These are phyloP conservation scores for Apodemia duryi DNA, from an alignment of 2,888 invertebrate species.

Conservation along the genomic window DNA sequence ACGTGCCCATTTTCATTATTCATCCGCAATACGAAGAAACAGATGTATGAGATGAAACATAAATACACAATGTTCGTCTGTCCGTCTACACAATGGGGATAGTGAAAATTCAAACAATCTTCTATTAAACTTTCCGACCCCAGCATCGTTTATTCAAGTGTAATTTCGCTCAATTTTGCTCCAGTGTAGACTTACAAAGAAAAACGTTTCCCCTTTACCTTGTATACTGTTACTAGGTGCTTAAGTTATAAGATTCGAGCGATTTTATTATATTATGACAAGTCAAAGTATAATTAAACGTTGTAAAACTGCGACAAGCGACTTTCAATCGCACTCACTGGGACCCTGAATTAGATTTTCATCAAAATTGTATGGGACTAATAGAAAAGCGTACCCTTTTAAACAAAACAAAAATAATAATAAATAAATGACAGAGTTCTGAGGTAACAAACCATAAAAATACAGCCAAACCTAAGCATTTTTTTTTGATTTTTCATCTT, in stretches of 20 bases:
- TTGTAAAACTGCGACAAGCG: too few species aligned
- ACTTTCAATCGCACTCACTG: too few species aligned
- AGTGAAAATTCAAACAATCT: constrained; percentile 26
- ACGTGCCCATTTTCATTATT: neutral
- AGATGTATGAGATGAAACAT: constrained; percentile 21
- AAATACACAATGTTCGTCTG: constrained; percentile 20
- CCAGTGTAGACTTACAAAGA: constrained; percentile 46
- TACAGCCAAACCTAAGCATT: too few species aligned
- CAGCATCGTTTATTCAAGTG: constrained; percentile 31
- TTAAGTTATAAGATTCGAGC: constrained; percentile 26
- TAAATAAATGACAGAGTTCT: too few species aligned
- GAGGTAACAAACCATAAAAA: too few species aligned
- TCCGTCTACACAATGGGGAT: constrained; percentile 10
- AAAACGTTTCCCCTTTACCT: constrained; percentile 37
- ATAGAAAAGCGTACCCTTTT: too few species aligned
- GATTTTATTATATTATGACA: neutral
- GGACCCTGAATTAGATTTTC: too few species aligned
- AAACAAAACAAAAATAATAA: too few species aligned
- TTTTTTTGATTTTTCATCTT: too few species aligned
- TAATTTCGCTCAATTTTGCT: constrained; percentile 40
- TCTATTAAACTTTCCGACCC: constrained; percentile 32
- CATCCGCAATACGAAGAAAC: constrained; percentile 15
- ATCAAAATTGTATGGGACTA: too few species aligned
- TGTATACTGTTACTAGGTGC: constrained; percentile 34
- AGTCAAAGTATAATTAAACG: too few species aligned